A percentile compares a stretch with the other conserved stretches of the same genome.
Evolutionary conservation across 2,113 vertebrate species (phyloP).

Genomic region (Nothoprocta perdicaria): DNA sequence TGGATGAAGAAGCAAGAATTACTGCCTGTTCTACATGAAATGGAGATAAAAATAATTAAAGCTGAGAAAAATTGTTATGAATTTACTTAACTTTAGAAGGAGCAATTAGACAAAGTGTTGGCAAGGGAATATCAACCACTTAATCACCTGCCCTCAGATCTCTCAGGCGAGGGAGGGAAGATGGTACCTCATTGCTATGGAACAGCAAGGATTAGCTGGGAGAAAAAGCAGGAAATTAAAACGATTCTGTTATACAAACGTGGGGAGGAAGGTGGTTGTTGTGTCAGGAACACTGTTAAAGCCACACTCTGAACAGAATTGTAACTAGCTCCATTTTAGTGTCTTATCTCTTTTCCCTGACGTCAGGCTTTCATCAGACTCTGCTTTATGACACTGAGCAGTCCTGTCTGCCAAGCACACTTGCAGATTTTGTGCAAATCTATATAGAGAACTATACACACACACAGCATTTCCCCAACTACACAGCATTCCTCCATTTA

Average conservation of each 20-base stretch:
- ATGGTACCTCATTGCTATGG: neutral
- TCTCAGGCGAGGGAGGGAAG: neutral
- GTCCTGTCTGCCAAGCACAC: neutral
- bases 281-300: neutral
- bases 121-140: neutral
- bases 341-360: neutral
- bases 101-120: neutral
- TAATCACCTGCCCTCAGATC: neutral
- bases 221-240: neutral
- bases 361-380: neutral
- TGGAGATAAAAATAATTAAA: neutral
- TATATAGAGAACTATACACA: neutral
- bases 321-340: neutral
- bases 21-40: neutral
- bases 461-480: neutral
- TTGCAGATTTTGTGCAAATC: neutral
- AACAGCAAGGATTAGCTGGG: neutral
- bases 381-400: neutral
- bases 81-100: neutral
- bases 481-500: neutral
- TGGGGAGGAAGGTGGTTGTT: accelerated
- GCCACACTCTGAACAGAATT: neutral
- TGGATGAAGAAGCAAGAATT: neutral
- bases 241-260: neutral
- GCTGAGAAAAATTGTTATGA: neutral